Percentiles rank a stretch among this genome's conserved stretches.
Conservation (phyloP, 2,113 vertebrate species). For the Erythrolamprus reginae region DNA sequence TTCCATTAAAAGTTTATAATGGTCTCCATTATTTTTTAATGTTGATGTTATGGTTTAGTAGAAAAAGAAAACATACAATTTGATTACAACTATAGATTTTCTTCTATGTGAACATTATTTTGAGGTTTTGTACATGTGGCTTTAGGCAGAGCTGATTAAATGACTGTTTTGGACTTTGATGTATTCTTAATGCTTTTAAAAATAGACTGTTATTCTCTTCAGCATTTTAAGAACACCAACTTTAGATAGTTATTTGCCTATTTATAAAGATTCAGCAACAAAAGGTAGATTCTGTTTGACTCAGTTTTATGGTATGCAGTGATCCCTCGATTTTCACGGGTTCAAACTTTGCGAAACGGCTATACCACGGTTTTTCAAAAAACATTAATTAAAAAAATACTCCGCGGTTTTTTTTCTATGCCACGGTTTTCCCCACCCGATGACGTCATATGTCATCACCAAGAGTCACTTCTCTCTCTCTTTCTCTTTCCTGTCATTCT, state of each 20-base stretch:
- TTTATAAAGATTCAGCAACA: neutral
- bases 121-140: neutral
- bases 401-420: too few species aligned
- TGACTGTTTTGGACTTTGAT: neutral
- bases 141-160: neutral
- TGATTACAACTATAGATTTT: neutral
- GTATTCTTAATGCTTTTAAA: neutral
- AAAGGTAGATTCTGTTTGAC: neutral
- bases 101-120: neutral
- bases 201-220: neutral
- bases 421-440: too few species aligned
- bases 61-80: neutral
- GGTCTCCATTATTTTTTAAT: neutral
- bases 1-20: neutral
- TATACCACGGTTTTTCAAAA: too few species aligned
- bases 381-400: too few species aligned
- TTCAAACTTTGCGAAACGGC: too few species aligned
- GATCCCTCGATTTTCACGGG: too few species aligned
- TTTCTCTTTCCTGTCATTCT: too few species aligned
- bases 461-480: too few species aligned
- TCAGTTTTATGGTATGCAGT: neutral
- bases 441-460: too few species aligned
- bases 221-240: neutral
- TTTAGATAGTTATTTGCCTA: neutral
- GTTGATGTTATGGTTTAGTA: neutral